Evolutionary conservation across 2,888 invertebrate genomes (phyloP).

Genomic region (Campaea margaritaria): DNA sequence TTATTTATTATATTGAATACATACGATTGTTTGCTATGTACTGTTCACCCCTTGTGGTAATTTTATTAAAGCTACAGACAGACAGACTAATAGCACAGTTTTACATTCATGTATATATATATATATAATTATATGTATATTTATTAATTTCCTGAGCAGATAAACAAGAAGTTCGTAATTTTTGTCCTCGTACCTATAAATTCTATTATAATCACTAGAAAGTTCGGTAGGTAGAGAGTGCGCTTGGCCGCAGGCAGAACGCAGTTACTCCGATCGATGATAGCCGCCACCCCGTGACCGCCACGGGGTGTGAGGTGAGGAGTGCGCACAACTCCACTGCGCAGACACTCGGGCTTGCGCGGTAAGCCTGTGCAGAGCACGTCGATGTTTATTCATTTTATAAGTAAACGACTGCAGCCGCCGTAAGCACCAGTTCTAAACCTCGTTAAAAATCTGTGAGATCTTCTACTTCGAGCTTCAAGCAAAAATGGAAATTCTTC

Average conservation of each 20-base stretch:
- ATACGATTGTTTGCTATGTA: too few species aligned
- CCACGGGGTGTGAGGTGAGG: conserved; percentile 53
- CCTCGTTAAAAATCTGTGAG: conserved; percentile 6
- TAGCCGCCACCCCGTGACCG: conserved; percentile 55
- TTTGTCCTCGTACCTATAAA: background rate
- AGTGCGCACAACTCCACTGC: conserved; percentile 67
- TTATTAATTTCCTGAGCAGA: too few species aligned
- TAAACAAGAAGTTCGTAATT: background rate
- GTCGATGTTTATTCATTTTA: conserved; percentile 48
- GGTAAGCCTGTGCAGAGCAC: conserved; percentile 35
- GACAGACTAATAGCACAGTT: too few species aligned
- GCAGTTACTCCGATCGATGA: conserved; percentile 67
- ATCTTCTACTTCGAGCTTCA: conserved; percentile 11
- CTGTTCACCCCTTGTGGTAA: too few species aligned
- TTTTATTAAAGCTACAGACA: too few species aligned
- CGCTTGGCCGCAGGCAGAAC: conserved; percentile 48
- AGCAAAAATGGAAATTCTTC: conserved; percentile 39
- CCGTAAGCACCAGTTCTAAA: conserved; percentile 22
- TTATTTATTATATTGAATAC: too few species aligned
- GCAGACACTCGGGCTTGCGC: conserved; percentile 57
- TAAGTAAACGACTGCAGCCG: conserved; percentile 40
- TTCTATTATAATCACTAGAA: background rate
- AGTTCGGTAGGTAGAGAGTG: conserved; percentile 27
- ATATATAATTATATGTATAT: too few species aligned
- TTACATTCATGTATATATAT: too few species aligned